Percentiles rank a stretch among this genome's conserved stretches.
Conservation (phyloP, 2,888 invertebrate genomes). For the Campoplex nolae region DNA sequence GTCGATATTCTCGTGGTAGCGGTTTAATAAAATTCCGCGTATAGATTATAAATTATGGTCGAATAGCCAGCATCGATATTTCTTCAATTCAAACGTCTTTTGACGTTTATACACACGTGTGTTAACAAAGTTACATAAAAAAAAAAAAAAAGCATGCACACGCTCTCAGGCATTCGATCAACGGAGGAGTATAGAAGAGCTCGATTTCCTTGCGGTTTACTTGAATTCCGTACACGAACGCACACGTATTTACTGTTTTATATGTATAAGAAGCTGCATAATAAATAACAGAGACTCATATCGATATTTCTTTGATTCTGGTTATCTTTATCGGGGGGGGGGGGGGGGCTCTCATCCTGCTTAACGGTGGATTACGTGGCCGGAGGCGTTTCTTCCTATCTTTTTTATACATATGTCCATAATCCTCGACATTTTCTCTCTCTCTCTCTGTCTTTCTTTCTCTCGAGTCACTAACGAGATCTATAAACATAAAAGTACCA, state of each 20-base stretch:
- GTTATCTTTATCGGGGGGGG: slow-evolving; percentile 42
- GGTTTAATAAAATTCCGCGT: not conserved
- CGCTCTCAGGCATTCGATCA: too few relatives aligned
- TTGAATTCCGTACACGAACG: slow-evolving; percentile 1
- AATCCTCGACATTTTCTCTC: slow-evolving; percentile 22
- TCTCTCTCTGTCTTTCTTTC: not conserved
- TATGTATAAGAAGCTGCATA: slow-evolving; percentile 1
- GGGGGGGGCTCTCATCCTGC: slow-evolving; percentile 10
- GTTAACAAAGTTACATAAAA: not conserved
- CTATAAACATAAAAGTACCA: slow-evolving; percentile 23
- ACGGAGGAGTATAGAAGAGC: not conserved
- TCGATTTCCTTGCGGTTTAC: slow-evolving; percentile 4
- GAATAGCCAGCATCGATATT: slow-evolving; percentile 20
- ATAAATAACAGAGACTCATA: slow-evolving; percentile 33
- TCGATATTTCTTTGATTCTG: slow-evolving; percentile 50
- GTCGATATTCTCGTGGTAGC: not conserved
- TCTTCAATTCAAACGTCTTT: slow-evolving; percentile 8
- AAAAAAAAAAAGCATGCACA: not conserved
- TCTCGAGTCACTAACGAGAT: slow-evolving; percentile 33
- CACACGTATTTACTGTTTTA: not conserved
- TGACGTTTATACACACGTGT: not conserved
- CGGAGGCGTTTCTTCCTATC: slow-evolving; percentile 67
- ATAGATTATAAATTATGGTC: slow-evolving; percentile 24
- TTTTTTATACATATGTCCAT: slow-evolving; percentile 22
- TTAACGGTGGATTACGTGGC: slow-evolving; percentile 40